phyloP scores from a whole-genome alignment of 2,797 vertebrate genomes.

The Rhabdomys pumilio region DNA sequence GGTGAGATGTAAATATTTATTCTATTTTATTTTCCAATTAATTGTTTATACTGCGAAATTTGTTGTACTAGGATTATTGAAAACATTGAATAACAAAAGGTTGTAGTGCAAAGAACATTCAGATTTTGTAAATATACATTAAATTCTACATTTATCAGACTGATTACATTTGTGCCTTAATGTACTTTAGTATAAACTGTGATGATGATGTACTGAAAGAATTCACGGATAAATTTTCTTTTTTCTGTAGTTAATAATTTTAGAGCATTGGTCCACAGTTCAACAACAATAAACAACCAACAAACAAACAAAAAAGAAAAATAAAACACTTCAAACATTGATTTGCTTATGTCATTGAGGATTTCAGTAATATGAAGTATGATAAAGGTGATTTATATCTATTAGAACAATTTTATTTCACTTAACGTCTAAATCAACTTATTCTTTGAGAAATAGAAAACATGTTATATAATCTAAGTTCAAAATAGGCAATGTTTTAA shows the following conservation, averaged over 20 bases:
- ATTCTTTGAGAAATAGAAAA: slow-evolving; percentile 77
- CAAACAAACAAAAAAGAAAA: slow-evolving; percentile 1
- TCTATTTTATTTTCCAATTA: slow-evolving; percentile 11
- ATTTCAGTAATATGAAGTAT: slow-evolving; percentile 54
- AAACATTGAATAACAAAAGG: slow-evolving; percentile 59
- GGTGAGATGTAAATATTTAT: slow-evolving; percentile 14
- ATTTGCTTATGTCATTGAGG: slow-evolving; percentile 39
- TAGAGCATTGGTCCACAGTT: slow-evolving; percentile 57
- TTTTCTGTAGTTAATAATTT: slow-evolving; percentile 62
- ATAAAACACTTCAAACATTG: slow-evolving; percentile 63
- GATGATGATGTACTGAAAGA: slow-evolving; percentile 38
- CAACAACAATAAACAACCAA: slow-evolving; percentile 10
- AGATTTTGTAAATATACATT: slow-evolving; percentile 39
- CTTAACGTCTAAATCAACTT: slow-evolving; percentile 80
- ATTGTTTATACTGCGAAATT: slow-evolving; percentile 24
- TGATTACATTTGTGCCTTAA: slow-evolving; percentile 44
- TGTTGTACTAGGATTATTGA: slow-evolving; percentile 49
- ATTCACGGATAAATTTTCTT: slow-evolving; percentile 61
- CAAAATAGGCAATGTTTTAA: slow-evolving; percentile 67
- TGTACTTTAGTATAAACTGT: slow-evolving; percentile 47
- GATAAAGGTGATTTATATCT: slow-evolving; percentile 79
- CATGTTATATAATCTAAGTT: slow-evolving; percentile 80
- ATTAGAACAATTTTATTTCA: slow-evolving; percentile 84
- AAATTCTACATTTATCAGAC: slow-evolving; percentile 60
- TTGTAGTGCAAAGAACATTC: not conserved